Evolutionary conservation across 2,888 invertebrate species (phyloP).

Genomic region (Apoda limacodes): DNA sequence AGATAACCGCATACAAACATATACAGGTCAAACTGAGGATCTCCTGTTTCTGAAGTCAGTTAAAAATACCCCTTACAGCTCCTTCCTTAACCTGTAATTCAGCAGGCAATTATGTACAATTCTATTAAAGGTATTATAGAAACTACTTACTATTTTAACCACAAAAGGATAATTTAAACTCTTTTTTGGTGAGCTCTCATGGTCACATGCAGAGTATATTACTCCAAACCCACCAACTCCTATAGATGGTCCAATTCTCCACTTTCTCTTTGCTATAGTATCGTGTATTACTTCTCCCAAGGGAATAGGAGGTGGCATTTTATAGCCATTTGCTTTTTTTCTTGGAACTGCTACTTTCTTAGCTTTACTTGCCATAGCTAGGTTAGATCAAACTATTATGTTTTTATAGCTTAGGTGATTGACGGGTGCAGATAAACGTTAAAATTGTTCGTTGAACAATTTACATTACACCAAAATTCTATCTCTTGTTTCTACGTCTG

Average conservation of each 20-base stretch:
- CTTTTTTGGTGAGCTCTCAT: conserved; percentile 60
- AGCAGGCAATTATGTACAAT: conserved; percentile 1
- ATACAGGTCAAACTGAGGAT: no score
- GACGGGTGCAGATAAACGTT: no score
- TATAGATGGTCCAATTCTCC: conserved; percentile 89
- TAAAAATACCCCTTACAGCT: no score
- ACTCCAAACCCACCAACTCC: conserved; percentile 95
- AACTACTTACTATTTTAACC: conserved; percentile 81
- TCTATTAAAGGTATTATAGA: no score
- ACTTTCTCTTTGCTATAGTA: conserved; percentile 77
- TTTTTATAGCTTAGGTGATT: no score
- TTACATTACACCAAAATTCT: no score
- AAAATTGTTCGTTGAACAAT: no score
- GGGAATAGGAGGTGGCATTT: conserved; percentile 78
- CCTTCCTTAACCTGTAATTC: no score
- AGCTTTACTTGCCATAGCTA: conserved; percentile 41
- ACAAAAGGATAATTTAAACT: conserved; percentile 74
- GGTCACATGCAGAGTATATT: conserved; percentile 85
- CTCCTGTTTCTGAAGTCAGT: no score
- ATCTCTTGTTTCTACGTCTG: no score
- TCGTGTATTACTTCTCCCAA: conserved; percentile 83
- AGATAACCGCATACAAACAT: no score
- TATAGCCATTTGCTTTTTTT: conserved; percentile 57
- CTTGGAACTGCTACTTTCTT: conserved; percentile 49
- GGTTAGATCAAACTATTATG: no score